Conservation (phyloP, 2,113 vertebrate species). For the Cebus imitator region DNA sequence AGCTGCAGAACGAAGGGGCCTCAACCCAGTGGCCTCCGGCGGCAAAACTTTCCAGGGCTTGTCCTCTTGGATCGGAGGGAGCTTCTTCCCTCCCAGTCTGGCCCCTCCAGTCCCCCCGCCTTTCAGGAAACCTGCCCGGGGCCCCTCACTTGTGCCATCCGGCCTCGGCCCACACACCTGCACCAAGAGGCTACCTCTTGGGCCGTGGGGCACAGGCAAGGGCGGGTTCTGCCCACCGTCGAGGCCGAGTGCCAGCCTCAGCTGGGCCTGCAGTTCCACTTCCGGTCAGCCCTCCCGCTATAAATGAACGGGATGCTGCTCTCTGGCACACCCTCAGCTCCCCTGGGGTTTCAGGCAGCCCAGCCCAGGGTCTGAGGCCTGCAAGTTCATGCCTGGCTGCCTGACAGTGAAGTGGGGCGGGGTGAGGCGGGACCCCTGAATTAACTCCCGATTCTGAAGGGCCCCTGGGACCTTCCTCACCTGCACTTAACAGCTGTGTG, state of each 20-base stretch:
- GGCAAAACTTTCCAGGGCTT: too few relatives aligned
- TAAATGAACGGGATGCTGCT: neutral
- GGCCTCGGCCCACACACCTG: neutral
- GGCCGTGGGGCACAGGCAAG: rapidly evolving
- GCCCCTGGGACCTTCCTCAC: rapidly evolving
- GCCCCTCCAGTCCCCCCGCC: too few relatives aligned
- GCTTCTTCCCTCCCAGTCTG: neutral
- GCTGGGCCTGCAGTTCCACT: rapidly evolving
- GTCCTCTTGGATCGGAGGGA: neutral
- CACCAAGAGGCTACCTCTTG: too few relatives aligned
- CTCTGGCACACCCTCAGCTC: neutral
- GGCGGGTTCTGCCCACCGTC: neutral
- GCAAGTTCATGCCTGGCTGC: neutral
- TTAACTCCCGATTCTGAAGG: neutral
- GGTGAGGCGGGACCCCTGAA: rapidly evolving
- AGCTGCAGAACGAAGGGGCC: too few relatives aligned
- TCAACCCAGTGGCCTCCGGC: rapidly evolving
- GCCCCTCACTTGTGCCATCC: too few relatives aligned
- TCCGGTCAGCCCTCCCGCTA: too few relatives aligned
- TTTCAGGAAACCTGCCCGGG: too few relatives aligned
- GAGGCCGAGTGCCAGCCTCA: neutral
- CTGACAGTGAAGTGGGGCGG: neutral
- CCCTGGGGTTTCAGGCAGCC: neutral
- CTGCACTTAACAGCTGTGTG: rapidly evolving
- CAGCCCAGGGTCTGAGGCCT: neutral